Evolutionary conservation across 1,140 invertebrate genomes (phyloP), one percentile per base, ranked within the genome.

Genomic region (Aradophagus sp.): DNA sequence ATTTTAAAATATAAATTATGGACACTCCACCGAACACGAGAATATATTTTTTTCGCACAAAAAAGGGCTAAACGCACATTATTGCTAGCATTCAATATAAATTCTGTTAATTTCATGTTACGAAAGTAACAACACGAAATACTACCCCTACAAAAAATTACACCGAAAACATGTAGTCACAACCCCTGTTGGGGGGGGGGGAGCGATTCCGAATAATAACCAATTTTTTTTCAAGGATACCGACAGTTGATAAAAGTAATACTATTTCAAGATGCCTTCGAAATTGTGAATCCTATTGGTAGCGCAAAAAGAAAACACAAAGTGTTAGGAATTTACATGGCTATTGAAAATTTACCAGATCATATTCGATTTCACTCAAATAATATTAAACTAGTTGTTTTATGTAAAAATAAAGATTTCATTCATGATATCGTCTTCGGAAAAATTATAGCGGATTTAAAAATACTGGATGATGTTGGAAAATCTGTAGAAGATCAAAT

Each of bases 261-360:
- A 17, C 67, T 81, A 23, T 81, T 71, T 59, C 77, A 83, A 74
- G 77, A 81, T 66, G 16, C 53, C 4, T 81, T 81, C 68, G 78
- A 82, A 70, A 41, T 79, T 12, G 79, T 78, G 17, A 82, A 81
- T 69, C 78, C 79, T 1, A 52, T 82, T 34, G 74, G 79, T 6
- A 41, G 58, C 8, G 68, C 73, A 3, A 72, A 65, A 73, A 73
- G 56, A 12, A 81, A 78, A 68, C 47, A 82, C 45, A 31, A 31
- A 31, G 2, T 31, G 4, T 11, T 31, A 11, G 29, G 29, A 31
- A 31, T 31, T 10, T 31, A 31, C n/a, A 5, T 31, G n/a, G 29
- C 29, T 31, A 3, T 31, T 3, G 29, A 10, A 8, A 31, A 31
- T 11, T 10, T 31, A 8, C 29, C 29, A 10, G 29, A 31, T 5